Percentiles rank a stretch among this genome's conserved stretches.
Evolutionary conservation across 2,113 vertebrate genomes (phyloP).

Genomic region (Nipponia nippon): DNA sequence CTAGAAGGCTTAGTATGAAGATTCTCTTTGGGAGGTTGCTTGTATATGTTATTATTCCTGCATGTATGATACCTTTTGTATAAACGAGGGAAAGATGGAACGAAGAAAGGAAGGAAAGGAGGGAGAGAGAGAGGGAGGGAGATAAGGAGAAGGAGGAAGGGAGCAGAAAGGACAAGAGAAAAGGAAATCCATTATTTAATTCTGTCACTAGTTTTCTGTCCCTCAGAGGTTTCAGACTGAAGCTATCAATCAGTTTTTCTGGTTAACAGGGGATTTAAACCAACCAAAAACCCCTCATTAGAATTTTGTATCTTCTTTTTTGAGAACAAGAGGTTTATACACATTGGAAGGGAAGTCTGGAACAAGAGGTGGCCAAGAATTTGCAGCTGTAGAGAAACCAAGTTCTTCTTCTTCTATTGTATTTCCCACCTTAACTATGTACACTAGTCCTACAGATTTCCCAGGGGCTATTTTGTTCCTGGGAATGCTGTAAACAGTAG

Average conservation of each 20-base stretch:
- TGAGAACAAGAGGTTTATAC: neutral
- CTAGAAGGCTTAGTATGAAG: neutral
- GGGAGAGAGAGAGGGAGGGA: rapidly evolving
- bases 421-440: neutral
- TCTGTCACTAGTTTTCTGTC: neutral
- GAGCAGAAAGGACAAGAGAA: neutral
- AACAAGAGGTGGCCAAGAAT: neutral
- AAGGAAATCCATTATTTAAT: neutral
- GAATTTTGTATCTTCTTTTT: neutral
- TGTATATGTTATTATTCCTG: neutral
- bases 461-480: no score
- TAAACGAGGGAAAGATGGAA: rapidly evolving
- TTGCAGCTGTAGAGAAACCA: neutral
- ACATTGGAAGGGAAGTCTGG: neutral
- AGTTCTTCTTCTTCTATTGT: neutral
- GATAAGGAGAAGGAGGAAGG: neutral
- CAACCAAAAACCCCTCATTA: rapidly evolving
- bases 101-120: neutral
- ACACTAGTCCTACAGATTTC: neutral
- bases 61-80: neutral
- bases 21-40: neutral
- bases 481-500: neutral
- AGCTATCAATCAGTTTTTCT: neutral
- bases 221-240: neutral
- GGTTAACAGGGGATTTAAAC: neutral